phyloP scores from a whole-genome alignment of 2,888 invertebrate species.

The Sinelater perroti region DNA sequence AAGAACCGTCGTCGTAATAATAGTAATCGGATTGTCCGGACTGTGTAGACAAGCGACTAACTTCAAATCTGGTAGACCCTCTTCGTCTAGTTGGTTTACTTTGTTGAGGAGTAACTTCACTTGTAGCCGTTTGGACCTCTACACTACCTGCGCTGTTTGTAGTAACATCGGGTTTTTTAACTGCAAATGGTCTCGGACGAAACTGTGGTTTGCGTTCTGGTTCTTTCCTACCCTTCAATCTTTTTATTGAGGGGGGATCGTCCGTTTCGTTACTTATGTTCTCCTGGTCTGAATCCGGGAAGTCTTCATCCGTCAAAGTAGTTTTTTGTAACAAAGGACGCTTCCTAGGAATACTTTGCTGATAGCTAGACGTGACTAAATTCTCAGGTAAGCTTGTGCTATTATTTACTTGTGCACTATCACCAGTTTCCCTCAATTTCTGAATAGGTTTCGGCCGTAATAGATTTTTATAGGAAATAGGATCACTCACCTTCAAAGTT shows the following conservation, averaged over 20 bases:
- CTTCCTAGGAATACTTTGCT: no score
- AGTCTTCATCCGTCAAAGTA: constrained; percentile 1
- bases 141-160: no score
- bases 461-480: constrained; percentile 30
- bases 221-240: no score
- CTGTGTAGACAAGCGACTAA: background rate
- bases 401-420: constrained; percentile 9
- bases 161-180: no score
- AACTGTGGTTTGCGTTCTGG: no score
- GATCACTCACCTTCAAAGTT: constrained; percentile 64
- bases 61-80: constrained; percentile 22
- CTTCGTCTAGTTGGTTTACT: constrained; percentile 2
- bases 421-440: constrained; percentile 7
- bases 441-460: constrained; percentile 22
- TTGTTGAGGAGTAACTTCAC: constrained; percentile 28
- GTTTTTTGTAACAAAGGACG: no score
- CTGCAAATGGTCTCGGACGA: no score
- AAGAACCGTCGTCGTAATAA: constrained; percentile 42
- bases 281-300: background rate
- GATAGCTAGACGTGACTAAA: no score
- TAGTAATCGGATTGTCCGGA: constrained; percentile 18
- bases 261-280: constrained; percentile 9
- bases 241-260: no score
- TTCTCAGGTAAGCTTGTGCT: constrained; percentile 13
- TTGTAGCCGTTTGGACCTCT: no score